phyloP scores from a whole-genome alignment of 2,888 invertebrate species.

The Taphrorychus bicolor region DNA sequence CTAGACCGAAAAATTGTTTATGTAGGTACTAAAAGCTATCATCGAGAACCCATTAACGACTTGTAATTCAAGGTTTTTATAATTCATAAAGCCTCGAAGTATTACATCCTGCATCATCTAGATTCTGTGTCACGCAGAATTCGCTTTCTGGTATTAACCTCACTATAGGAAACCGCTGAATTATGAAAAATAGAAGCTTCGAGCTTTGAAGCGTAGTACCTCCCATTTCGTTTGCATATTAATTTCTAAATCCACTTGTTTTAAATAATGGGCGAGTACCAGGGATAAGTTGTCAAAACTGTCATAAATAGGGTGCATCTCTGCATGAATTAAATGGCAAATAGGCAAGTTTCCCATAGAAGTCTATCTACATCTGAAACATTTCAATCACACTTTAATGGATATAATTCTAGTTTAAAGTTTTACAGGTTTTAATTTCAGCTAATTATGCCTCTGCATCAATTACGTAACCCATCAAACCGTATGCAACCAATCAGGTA shows the following conservation, averaged over 20 bases:
- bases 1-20: constrained; percentile 8
- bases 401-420: background rate
- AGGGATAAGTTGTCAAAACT: too few relatives aligned
- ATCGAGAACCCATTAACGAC: background rate
- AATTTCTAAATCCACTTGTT: background rate
- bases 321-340: too few relatives aligned
- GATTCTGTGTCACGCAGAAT: constrained; percentile 4
- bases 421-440: background rate
- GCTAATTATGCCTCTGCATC: background rate
- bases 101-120: background rate
- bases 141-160: background rate
- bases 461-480: constrained; percentile 3
- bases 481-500: background rate
- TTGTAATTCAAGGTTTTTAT: background rate
- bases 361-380: background rate
- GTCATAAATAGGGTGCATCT: too few relatives aligned
- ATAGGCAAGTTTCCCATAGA: too few relatives aligned
- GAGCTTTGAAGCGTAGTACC: background rate
- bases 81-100: background rate
- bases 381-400: background rate
- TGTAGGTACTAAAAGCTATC: background rate
- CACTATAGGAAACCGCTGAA: background rate
- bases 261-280: too few relatives aligned
- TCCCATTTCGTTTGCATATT: background rate
- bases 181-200: background rate